Percentiles rank a stretch among this genome's conserved stretches.
Conservation (phyloP, 2,888 invertebrate species). For the Gymnosoma rotundatum region DNA sequence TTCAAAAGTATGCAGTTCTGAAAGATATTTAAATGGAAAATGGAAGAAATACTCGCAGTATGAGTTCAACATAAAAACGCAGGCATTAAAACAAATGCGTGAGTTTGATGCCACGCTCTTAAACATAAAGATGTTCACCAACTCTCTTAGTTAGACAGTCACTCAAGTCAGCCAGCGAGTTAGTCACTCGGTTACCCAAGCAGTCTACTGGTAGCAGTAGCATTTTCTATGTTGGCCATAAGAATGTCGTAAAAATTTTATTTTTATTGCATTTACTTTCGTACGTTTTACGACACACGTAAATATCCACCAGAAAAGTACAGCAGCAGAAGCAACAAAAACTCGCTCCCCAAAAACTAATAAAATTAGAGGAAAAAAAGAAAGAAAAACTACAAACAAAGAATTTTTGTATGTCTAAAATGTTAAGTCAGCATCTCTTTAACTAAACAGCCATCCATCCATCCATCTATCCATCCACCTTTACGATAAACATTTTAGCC, state of each 20-base stretch:
- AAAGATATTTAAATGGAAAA: background rate
- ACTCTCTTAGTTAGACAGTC: conserved; percentile 23
- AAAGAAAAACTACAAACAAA: conserved; percentile 10
- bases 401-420: conserved; percentile 61
- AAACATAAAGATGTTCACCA: conserved; percentile 39
- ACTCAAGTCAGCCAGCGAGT: conserved; percentile 16
- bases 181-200: conserved; percentile 9
- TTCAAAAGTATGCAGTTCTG: conserved; percentile 32
- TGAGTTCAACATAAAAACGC: background rate
- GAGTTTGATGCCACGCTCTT: conserved; percentile 20
- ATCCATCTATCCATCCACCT: conserved; percentile 56
- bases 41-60: too few species aligned
- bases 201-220: conserved; percentile 49
- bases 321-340: conserved; percentile 11
- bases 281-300: conserved; percentile 69
- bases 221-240: conserved; percentile 69
- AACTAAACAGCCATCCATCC: conserved; percentile 44
- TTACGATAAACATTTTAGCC: conserved; percentile 58
- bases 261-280: conserved; percentile 71
- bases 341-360: conserved; percentile 46
- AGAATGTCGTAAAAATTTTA: conserved; percentile 71
- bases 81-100: conserved; percentile 35
- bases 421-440: conserved; percentile 65
- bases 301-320: conserved; percentile 24
- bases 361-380: conserved; percentile 7